Evolutionary conservation across 2,797 vertebrate species (phyloP).

Genomic region (Arctocebus calabarensis): DNA sequence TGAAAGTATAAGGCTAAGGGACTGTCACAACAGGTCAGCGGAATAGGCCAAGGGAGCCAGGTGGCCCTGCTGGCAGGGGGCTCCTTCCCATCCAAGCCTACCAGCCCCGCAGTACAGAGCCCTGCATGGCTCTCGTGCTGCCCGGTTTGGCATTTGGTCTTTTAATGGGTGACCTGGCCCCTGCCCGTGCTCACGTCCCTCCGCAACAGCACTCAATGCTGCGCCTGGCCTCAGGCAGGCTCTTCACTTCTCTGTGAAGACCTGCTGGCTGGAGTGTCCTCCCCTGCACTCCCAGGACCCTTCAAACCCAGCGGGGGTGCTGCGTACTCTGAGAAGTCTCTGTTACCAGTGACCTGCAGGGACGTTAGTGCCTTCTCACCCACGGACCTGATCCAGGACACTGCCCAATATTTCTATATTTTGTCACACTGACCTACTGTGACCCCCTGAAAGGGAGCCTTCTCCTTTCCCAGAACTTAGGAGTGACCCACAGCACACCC

Average conservation of each 20-base stretch:
- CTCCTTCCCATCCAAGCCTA: background rate
- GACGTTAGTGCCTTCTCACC: background rate
- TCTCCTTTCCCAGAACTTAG: background rate
- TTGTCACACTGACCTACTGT: background rate
- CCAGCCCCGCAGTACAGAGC: accelerated
- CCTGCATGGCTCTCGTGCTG: background rate
- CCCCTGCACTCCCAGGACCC: background rate
- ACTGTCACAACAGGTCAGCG: no score
- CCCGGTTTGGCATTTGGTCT: background rate
- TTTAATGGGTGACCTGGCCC: background rate
- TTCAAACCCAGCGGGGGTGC: background rate
- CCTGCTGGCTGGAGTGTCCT: background rate
- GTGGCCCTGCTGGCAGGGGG: background rate
- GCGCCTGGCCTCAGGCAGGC: background rate
- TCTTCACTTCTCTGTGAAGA: accelerated
- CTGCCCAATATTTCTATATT: accelerated
- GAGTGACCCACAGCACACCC: accelerated
- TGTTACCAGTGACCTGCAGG: accelerated
- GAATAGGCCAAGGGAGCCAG: background rate
- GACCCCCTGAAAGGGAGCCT: background rate
- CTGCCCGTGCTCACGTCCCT: background rate
- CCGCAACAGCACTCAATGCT: background rate
- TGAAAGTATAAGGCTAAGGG: background rate
- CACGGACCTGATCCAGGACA: accelerated
- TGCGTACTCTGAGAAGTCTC: background rate